These are phyloP conservation scores for Ambastaia sidthimunki DNA, from an alignment of 2,797 vertebrate species.

Conservation along the genomic window DNA sequence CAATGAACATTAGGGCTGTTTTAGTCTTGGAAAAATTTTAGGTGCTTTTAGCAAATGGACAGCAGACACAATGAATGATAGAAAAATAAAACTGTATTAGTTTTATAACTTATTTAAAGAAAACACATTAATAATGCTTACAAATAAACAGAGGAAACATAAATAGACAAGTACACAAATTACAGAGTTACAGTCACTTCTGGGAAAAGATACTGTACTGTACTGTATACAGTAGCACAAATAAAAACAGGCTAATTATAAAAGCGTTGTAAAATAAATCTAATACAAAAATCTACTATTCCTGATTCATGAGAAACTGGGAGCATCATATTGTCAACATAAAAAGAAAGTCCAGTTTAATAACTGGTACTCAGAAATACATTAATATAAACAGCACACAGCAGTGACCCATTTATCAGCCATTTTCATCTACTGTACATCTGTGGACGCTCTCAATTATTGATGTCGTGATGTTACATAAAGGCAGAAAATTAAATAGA, in stretches of 20 bases:
- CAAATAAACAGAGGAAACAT: neutral
- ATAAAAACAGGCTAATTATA: neutral
- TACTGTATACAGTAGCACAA: neutral
- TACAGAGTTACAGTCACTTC: neutral
- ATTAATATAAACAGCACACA: neutral
- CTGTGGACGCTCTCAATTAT: neutral
- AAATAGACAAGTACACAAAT: neutral
- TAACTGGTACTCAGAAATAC: neutral
- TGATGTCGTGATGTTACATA: neutral
- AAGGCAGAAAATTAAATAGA: neutral
- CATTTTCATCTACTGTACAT: too few species aligned
- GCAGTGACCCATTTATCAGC: neutral
- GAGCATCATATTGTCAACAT: neutral
- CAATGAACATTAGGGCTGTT: neutral
- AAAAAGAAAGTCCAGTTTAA: neutral
- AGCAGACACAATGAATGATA: neutral
- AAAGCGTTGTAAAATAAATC: too few species aligned
- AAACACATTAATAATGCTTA: neutral
- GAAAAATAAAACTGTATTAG: neutral
- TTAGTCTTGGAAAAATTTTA: neutral
- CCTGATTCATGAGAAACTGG: neutral
- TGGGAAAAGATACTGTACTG: neutral
- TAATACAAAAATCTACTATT: too few species aligned
- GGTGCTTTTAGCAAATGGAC: neutral
- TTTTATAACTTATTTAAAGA: neutral